Conservation (phyloP, 2,113 vertebrate species). For the Rhombomys opimus region DNA sequence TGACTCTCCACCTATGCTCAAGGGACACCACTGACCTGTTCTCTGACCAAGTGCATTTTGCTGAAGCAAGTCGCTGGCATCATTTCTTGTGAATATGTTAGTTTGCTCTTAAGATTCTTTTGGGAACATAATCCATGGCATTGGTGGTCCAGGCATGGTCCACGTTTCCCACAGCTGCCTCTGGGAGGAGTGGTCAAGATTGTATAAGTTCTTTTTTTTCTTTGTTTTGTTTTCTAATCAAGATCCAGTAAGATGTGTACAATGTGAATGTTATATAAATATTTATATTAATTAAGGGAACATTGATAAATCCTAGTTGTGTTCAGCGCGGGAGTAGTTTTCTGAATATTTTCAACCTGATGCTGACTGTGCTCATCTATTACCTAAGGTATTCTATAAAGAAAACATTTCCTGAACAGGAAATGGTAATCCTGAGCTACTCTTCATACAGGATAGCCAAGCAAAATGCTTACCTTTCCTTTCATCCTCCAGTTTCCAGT, state of each 20-base stretch:
- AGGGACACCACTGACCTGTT: neutral
- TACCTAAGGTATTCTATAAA: neutral
- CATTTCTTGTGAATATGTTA: neutral
- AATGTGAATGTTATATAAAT: neutral
- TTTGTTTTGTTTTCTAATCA: neutral
- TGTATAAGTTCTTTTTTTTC: no score
- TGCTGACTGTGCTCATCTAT: no score
- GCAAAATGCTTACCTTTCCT: neutral
- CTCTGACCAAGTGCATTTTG: neutral
- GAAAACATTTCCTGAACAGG: neutral
- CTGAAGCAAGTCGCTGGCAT: neutral
- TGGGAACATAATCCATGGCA: neutral
- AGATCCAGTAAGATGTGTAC: neutral
- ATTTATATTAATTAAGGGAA: neutral
- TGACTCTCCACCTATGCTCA: neutral
- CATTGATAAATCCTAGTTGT: neutral
- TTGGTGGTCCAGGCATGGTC: no score
- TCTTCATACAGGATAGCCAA: neutral
- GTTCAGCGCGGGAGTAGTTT: neutral
- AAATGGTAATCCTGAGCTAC: neutral
- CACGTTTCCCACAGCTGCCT: neutral
- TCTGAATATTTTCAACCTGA: neutral
- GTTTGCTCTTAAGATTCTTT: neutral
- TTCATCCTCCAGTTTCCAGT: neutral
- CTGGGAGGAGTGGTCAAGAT: no score